These are phyloP conservation scores for Paraescarpia echinospica DNA, from an alignment of 1,140 invertebrate species.

Conservation along the genomic window DNA sequence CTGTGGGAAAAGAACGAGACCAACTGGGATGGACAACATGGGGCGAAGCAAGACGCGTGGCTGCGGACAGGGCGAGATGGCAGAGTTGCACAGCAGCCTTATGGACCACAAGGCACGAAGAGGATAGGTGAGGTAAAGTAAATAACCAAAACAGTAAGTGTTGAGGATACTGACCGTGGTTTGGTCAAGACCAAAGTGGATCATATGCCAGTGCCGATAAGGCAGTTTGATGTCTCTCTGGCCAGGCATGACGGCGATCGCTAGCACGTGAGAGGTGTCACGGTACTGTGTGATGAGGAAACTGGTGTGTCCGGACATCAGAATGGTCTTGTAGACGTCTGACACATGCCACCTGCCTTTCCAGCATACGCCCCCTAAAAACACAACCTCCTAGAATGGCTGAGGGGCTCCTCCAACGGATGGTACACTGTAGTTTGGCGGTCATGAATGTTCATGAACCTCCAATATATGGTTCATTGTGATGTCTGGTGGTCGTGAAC, in stretches of 20 bases:
- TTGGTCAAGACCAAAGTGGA: background rate
- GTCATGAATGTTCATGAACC: too few relatives aligned
- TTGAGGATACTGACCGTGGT: background rate
- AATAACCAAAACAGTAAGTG: background rate
- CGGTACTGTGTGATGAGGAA: background rate
- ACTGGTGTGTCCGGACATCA: background rate
- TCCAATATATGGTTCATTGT: too few relatives aligned
- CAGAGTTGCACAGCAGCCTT: too few relatives aligned
- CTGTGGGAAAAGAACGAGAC: too few relatives aligned
- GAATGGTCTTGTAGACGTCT: background rate
- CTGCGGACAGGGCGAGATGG: too few relatives aligned
- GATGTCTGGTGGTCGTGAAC: too few relatives aligned
- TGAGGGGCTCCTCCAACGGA: too few relatives aligned
- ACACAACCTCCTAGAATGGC: background rate
- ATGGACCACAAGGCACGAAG: too few relatives aligned
- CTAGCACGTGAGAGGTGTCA: background rate
- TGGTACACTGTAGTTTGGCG: too few relatives aligned
- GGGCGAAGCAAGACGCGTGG: too few relatives aligned
- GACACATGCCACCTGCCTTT: background rate
- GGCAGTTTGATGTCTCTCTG: background rate
- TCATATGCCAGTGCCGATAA: background rate
- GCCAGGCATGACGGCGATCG: background rate
- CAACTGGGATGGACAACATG: too few relatives aligned
- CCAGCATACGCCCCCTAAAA: background rate
- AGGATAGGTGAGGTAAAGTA: too few relatives aligned